Base-by-base conservation (phyloP, 35 echinoderm and acorn worm species). In the Amphiura filiformis region DNA sequence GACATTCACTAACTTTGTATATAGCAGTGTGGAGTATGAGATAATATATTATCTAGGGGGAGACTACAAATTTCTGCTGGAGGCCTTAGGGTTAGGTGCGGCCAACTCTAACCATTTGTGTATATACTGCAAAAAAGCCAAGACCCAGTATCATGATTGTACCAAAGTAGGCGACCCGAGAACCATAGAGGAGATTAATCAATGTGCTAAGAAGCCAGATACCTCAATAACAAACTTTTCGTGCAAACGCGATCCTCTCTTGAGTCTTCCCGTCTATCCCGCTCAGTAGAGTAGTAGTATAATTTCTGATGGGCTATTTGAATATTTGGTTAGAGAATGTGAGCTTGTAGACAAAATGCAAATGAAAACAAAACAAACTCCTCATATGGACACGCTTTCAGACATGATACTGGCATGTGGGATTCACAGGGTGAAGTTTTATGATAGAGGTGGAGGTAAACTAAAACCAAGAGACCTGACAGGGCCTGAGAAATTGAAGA, bases 271-370 rank as follows among this genome's bases (percentile, higher is more conserved):
- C n/a, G n/a, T 91, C 88, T 57, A 64, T 91, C 23, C 93, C 79
- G 17, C 84, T 95, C 57, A 49, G 32, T 28, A 87, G 18, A 44
- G 39, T 93, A 22, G 32, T 83, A 20, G 65, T 89, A 64, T 88
- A 94, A 82, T 94, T 33, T 90, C 90, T 84, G 88, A 94, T 83
- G 34, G 90, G 56, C 36, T 94, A 30, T 38, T 91, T 14, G 82
- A 91, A 39, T 85, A 91, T 37, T 14, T 91, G 2, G 26, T 70
- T 70, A 70, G 61, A 70, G 61, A 70, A 15, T 70, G 61, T 70
- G 61, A 70, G 26, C 1, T 30, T 3, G 61, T 23, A 70, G 61
- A 70, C 26, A 70, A 70, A 18, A 30, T 23, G 26, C 17, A 70
- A 30, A n/a, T n/a, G n/a, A n/a, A n/a, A n/a, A n/a, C n/a, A n/a